phyloP scores from a whole-genome alignment of 2,113 vertebrate species.

The Psittacara wagleri region DNA sequence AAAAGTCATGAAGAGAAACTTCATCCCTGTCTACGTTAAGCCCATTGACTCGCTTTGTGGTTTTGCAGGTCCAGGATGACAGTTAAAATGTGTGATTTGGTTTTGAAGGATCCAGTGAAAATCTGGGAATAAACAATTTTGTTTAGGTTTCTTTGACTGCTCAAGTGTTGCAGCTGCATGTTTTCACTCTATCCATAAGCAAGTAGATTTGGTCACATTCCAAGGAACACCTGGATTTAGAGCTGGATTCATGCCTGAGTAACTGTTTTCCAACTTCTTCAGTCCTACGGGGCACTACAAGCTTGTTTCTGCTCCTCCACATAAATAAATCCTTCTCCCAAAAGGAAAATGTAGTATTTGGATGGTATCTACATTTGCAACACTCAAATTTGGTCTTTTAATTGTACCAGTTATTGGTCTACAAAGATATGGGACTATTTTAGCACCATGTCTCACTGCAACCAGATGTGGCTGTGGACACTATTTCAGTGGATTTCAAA shows the following conservation, averaged over 20 bases:
- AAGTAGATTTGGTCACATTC: not conserved
- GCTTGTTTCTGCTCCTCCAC: not conserved
- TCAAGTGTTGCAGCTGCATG: not conserved
- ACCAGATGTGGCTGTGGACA: not conserved
- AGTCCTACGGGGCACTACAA: not conserved
- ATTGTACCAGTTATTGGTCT: not conserved
- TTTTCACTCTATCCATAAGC: not conserved
- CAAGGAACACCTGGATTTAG: slow-evolving; percentile 31
- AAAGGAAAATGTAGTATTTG: not conserved
- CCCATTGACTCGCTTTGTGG: not conserved
- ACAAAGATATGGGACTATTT: not conserved
- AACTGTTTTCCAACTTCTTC: not conserved
- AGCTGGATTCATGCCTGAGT: not conserved
- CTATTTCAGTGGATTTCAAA: not conserved
- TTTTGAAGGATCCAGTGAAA: not conserved
- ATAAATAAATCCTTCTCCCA: not conserved
- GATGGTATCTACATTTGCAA: not conserved
- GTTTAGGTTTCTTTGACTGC: not conserved
- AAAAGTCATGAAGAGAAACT: not conserved
- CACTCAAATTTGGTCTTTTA: not conserved
- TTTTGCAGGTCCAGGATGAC: not conserved
- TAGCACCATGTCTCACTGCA: not conserved
- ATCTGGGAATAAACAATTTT: not conserved
- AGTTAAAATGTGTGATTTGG: not conserved
- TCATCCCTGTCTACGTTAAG: not conserved